phyloP scores from a whole-genome alignment of 2,113 vertebrate species.

The Phainopepla nitens region DNA sequence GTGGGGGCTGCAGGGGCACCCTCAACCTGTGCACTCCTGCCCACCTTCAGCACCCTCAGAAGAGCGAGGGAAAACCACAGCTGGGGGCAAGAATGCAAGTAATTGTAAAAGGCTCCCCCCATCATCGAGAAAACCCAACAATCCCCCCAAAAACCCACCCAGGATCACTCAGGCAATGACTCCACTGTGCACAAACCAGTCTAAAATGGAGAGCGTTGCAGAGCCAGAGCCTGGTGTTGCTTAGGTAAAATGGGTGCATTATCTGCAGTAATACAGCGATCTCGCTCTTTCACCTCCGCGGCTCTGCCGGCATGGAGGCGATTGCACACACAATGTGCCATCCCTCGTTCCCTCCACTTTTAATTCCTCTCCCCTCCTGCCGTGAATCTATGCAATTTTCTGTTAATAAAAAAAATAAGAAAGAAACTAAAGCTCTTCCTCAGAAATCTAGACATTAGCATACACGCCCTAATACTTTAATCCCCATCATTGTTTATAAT shows the following conservation, averaged over 20 bases:
- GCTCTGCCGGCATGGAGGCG: neutral
- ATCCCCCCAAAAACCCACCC: rapidly evolving
- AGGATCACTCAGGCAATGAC: neutral
- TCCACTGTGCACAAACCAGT: neutral
- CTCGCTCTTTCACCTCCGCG: neutral
- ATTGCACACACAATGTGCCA: neutral
- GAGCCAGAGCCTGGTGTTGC: neutral
- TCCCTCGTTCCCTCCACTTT: neutral
- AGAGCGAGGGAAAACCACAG: neutral
- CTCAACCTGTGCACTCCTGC: rapidly evolving
- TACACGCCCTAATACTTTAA: constrained; percentile 58
- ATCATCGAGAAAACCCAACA: neutral
- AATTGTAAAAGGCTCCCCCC: neutral
- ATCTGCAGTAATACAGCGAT: neutral
- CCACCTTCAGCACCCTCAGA: neutral
- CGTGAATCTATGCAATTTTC: constrained; percentile 7
- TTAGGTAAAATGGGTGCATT: constrained; percentile 30
- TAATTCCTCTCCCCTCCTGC: neutral
- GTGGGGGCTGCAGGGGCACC: neutral
- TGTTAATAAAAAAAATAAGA: constrained; percentile 22
- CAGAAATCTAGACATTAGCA: constrained; percentile 54
- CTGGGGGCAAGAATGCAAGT: neutral
- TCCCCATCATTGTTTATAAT: constrained; percentile 68
- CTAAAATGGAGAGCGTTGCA: neutral
- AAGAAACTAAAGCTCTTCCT: constrained; percentile 21